Evolutionary conservation across 2,888 invertebrate genomes (phyloP), one percentile per base, ranked within the genome.

Genomic region (Galeopsomyia nigrocyanea): DNA sequence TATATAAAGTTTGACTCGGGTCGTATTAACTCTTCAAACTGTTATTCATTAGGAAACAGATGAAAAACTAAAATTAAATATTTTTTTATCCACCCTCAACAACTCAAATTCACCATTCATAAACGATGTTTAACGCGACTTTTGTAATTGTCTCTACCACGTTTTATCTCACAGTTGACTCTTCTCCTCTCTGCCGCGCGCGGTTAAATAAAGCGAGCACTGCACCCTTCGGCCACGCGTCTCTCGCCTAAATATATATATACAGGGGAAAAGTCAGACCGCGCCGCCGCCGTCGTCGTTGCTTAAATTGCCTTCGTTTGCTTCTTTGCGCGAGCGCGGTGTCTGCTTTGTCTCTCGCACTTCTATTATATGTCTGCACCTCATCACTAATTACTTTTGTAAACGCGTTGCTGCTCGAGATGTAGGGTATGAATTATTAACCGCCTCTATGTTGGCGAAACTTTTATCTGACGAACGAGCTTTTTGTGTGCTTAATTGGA

Each of bases 291-390:
- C 26, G 26, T 26, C 26, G 26, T 26, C 70, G 76, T 26, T 39
- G 39, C 39, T 39, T 10, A 82, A 83, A 83, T 83, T 82, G 80
- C 81, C 82, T 82, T 82, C 80, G 79, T 81, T 81, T 82, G 81
- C 80, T 80, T 81, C 75, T 78, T 76, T 77, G 77, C 75, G 76
- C 76, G 76, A 78, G 26, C 76, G 69, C 68, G 74, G 80, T 82
- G 83, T 80, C 78, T 68, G 65, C 65, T 51, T 71, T 66, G 61
- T 71, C 56, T 50, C 66, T 39, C 39, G 7, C n/a, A n/a, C 21
- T 9, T 5, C 26, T 26, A 26, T 26, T 26, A 26, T 26, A 39
- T 57, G 57, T 31, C 39, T 39, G 39, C 16, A 22, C 50, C 58
- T 49, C 39, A 22, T 57, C 61, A 26, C 47, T 73, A 73, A 68